phyloP scores from a whole-genome alignment of 2,797 vertebrate species.

The Corythornis leucogaster region DNA sequence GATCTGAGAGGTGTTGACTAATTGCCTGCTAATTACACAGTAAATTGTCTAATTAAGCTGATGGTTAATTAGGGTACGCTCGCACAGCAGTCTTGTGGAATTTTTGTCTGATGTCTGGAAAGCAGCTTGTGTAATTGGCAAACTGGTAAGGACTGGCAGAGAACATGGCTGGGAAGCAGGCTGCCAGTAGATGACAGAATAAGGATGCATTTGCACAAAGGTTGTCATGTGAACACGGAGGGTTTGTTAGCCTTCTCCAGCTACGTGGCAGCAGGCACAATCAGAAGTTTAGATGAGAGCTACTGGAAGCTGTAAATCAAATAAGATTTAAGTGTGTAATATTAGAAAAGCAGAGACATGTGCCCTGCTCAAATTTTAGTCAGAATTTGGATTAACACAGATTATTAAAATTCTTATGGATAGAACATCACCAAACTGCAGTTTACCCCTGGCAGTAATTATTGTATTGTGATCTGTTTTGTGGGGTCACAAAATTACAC shows the following conservation, averaged over 20 bases:
- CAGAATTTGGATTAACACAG: not conserved
- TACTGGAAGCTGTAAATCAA: constrained; percentile 33
- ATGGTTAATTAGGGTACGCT: constrained; percentile 95
- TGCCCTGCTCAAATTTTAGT: not conserved
- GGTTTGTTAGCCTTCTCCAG: constrained; percentile 75
- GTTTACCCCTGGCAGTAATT: not conserved
- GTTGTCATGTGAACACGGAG: constrained; percentile 75
- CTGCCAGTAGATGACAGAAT: constrained; percentile 83
- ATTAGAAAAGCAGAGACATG: not conserved
- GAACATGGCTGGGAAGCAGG: constrained; percentile 78
- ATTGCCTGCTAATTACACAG: constrained; percentile 98
- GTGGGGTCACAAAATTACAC: not conserved
- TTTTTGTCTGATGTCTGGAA: constrained; percentile 88
- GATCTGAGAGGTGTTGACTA: constrained; percentile 95
- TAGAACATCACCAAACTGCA: not conserved
- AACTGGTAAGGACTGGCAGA: constrained; percentile 86
- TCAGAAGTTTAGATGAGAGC: constrained; percentile 46
- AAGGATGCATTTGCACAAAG: constrained; percentile 75
- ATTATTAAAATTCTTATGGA: not conserved
- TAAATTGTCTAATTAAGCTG: constrained; percentile 98
- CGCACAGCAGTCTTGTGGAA: constrained; percentile 92
- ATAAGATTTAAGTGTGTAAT: not conserved
- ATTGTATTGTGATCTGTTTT: not conserved
- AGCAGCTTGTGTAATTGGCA: constrained; percentile 91
- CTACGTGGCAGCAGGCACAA: constrained; percentile 32